Percentiles rank a stretch among this genome's conserved stretches.
phyloP scores from a whole-genome alignment of 2,797 vertebrate species.

The Melopsittacus undulatus region DNA sequence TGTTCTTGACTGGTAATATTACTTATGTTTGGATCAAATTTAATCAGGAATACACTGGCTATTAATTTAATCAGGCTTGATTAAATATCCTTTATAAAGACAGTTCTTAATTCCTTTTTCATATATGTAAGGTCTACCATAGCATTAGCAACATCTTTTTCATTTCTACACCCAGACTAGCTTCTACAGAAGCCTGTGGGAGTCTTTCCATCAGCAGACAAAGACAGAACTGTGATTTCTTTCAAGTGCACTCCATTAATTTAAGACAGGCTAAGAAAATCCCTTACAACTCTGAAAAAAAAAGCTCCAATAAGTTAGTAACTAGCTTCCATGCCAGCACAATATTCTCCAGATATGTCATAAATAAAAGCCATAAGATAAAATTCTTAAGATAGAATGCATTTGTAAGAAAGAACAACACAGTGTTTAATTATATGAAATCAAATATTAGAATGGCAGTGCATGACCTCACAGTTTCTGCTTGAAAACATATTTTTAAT shows the following conservation, averaged over 20 bases:
- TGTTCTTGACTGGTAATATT: not conserved
- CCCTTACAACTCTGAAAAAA: not conserved
- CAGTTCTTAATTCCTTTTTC: not conserved
- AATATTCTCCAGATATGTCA: not conserved
- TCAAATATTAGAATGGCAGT: constrained; percentile 28
- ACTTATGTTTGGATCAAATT: constrained; percentile 21
- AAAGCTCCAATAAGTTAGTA: not conserved
- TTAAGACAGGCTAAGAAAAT: constrained; percentile 45
- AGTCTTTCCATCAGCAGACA: constrained; percentile 9
- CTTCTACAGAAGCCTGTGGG: constrained; percentile 3
- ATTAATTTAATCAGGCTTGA: not conserved
- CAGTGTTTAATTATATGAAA: constrained; percentile 29
- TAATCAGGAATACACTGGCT: not conserved
- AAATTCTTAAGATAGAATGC: not conserved
- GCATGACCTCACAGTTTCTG: not conserved
- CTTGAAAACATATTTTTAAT: constrained; percentile 39
- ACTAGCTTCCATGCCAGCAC: constrained; percentile 12
- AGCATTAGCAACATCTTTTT: not conserved
- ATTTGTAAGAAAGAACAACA: not conserved
- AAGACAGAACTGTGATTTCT: not conserved
- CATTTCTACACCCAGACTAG: not conserved
- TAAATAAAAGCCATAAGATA: constrained; percentile 23
- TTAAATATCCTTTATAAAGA: constrained; percentile 1
- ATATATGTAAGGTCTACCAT: not conserved
- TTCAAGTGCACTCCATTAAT: constrained; percentile 5